phyloP scores from a whole-genome alignment of 2,113 vertebrate species.

The Alligator sinensis region DNA sequence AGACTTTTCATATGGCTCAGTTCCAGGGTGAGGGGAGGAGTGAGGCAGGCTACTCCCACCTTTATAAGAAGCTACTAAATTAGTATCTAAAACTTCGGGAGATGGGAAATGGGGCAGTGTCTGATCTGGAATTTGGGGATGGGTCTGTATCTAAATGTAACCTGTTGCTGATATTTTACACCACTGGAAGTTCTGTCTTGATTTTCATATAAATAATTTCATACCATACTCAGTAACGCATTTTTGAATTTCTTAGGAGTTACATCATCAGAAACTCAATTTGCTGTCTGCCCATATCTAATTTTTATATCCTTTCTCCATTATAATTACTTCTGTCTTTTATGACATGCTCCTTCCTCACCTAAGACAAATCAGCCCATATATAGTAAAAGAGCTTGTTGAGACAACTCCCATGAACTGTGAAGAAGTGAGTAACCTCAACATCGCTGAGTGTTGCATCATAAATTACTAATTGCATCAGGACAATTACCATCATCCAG shows the following conservation, averaged over 20 bases:
- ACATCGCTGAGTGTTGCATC: not conserved
- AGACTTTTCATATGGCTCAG: too few relatives aligned
- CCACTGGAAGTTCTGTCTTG: not conserved
- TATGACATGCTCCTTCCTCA: not conserved
- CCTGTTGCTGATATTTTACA: not conserved
- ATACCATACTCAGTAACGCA: not conserved
- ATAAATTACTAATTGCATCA: not conserved
- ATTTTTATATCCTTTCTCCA: too few relatives aligned
- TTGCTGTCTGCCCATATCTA: not conserved
- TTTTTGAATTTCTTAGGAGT: not conserved
- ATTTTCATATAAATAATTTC: not conserved
- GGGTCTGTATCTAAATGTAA: not conserved
- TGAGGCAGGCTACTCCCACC: not conserved
- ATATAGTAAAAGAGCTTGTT: not conserved
- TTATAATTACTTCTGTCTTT: not conserved
- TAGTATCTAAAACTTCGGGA: not conserved
- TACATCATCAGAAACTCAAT: not conserved
- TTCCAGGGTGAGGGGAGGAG: not conserved
- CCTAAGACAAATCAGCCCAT: not conserved
- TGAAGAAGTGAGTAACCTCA: not conserved
- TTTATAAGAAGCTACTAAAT: not conserved
- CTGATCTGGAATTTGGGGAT: not conserved
- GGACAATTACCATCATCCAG: not conserved
- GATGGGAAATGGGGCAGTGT: not conserved
- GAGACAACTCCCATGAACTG: fast-evolving